Conservation (phyloP, 2,888 invertebrate species). For the Tipula lateralis region DNA sequence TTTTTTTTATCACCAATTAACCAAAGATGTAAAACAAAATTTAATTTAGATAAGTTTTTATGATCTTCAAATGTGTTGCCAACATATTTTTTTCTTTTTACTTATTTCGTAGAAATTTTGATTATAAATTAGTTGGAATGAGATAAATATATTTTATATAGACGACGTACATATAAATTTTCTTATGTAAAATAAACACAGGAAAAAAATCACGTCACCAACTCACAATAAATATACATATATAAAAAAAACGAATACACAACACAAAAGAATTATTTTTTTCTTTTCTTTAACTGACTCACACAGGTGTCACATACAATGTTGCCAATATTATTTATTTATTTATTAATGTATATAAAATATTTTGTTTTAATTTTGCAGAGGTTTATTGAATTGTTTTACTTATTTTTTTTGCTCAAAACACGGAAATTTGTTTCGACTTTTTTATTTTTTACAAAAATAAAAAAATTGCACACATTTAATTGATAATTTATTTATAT, state of each 20-base stretch:
- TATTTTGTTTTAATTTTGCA: neutral
- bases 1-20: constrained; percentile 12
- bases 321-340: constrained; percentile 14
- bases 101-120: neutral
- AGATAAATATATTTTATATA: neutral
- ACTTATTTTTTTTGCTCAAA: neutral
- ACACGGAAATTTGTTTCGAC: constrained; percentile 2
- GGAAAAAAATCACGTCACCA: constrained; percentile 26
- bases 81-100: neutral
- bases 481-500: constrained; percentile 1
- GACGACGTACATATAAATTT: neutral
- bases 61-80: constrained; percentile 24
- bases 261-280: constrained; percentile 24
- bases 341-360: neutral
- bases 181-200: constrained; percentile 13
- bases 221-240: neutral
- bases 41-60: constrained; percentile 24
- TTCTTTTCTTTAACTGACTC: constrained; percentile 20
- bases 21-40: constrained; percentile 24
- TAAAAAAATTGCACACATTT: constrained; percentile 24
- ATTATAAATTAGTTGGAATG: constrained; percentile 6
- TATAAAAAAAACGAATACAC: neutral
- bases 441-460: neutral
- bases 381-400: neutral
- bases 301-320: constrained; percentile 28